Conservation (phyloP, 2,888 invertebrate species). For the Eristalis intricaria region DNA sequence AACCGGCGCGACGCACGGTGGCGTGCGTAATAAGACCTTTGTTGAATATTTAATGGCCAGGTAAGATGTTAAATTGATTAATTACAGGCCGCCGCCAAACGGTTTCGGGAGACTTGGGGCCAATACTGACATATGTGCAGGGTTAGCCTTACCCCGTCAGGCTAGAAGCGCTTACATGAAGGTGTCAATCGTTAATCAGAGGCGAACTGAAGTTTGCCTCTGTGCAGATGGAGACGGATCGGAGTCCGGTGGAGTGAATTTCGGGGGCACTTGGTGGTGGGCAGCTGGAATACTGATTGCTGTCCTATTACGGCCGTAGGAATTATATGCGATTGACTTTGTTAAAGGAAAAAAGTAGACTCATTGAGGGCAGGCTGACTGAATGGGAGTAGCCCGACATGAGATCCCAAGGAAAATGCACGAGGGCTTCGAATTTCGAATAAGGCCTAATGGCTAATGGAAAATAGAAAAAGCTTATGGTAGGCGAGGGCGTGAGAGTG, state of each 20-base stretch:
- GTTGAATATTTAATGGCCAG: conserved; percentile 36
- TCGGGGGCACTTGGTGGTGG: not conserved
- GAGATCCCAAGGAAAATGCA: too few species aligned
- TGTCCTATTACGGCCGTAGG: too few species aligned
- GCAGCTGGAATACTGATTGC: too few species aligned
- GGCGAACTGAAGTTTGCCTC: not conserved
- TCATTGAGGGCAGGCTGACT: too few species aligned
- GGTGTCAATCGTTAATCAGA: not conserved
- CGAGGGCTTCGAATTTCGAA: too few species aligned
- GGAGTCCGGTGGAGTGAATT: not conserved
- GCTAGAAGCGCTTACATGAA: not conserved
- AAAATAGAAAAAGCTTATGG: too few species aligned
- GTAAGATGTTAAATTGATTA: conserved; percentile 27
- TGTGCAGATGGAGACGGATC: not conserved
- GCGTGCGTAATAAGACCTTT: conserved; percentile 27
- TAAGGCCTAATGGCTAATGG: too few species aligned
- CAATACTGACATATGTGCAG: not conserved
- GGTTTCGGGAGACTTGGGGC: not conserved
- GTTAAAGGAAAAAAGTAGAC: too few species aligned
- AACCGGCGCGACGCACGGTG: conserved; percentile 3
- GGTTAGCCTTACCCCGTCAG: not conserved
- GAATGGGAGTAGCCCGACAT: too few species aligned
- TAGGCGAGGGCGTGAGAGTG: too few species aligned
- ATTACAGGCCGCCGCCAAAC: not conserved
- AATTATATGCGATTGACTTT: too few species aligned